Conservation (phyloP, 2,888 invertebrate genomes). For the Fragum sueziense region DNA sequence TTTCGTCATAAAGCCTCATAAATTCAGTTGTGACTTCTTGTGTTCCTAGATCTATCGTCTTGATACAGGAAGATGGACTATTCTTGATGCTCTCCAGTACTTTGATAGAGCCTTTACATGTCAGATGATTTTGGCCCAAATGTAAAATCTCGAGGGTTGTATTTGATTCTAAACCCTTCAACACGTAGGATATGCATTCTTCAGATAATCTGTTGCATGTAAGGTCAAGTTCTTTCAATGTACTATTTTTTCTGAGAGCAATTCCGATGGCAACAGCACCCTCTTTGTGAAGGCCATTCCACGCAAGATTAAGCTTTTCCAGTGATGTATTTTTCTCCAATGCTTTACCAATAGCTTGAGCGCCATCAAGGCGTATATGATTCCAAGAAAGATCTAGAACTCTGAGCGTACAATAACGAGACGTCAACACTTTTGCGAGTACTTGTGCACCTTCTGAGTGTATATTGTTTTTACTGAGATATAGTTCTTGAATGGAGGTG, state of each 20-base stretch:
- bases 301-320: slow-evolving; percentile 69
- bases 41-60: slow-evolving; percentile 61
- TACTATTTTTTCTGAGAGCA: slow-evolving; percentile 65
- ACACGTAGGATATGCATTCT: slow-evolving; percentile 64
- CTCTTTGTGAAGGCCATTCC: slow-evolving; percentile 74
- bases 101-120: slow-evolving; percentile 51
- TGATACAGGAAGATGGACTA: slow-evolving; percentile 44
- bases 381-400: slow-evolving; percentile 76
- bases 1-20: slow-evolving; percentile 41
- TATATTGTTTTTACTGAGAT: slow-evolving; percentile 68
- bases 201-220: slow-evolving; percentile 73
- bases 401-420: slow-evolving; percentile 36
- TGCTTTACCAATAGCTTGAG: slow-evolving; percentile 68
- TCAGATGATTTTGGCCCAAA: slow-evolving; percentile 59
- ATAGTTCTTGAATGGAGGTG: slow-evolving; percentile 59
- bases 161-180: slow-evolving; percentile 70
- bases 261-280: slow-evolving; percentile 68
- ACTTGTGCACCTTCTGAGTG: slow-evolving; percentile 64
- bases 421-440: slow-evolving; percentile 53
- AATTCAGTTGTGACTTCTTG: slow-evolving; percentile 60
- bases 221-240: slow-evolving; percentile 70
- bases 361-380: slow-evolving; percentile 72
- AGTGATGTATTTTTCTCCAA: slow-evolving; percentile 64
- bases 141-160: slow-evolving; percentile 62
- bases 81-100: slow-evolving; percentile 55